Percentiles rank a stretch among this genome's conserved stretches.
Conservation (phyloP, 2,113 vertebrate species). For the cat (Felis catus) region F.catus_Fca126_mat1.0 CM031428.1:42601001-42601500, state of each 20-base stretch:
- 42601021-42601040: background rate
- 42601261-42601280: constrained; percentile 65
- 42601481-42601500: background rate
- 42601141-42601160: background rate
- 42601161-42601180: background rate
- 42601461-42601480: background rate
- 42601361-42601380: constrained; percentile 66
- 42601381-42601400: background rate
- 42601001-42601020: background rate
- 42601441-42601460: constrained; percentile 40
- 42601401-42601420: background rate
- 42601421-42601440: constrained; percentile 23
- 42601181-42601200: background rate
- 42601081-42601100: background rate
- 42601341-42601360: constrained; percentile 57
- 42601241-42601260: constrained; percentile 70
- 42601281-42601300: constrained; percentile 60
- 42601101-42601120: background rate
- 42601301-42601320: constrained; percentile 37
- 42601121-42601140: background rate
- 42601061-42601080: background rate
- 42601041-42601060: background rate
- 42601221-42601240: constrained; percentile 82
- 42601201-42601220: constrained; percentile 61
- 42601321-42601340: constrained; percentile 44